These are phyloP conservation scores for Apis laboriosa DNA, from an alignment of 1,140 invertebrate species.

Conservation along the genomic window DNA sequence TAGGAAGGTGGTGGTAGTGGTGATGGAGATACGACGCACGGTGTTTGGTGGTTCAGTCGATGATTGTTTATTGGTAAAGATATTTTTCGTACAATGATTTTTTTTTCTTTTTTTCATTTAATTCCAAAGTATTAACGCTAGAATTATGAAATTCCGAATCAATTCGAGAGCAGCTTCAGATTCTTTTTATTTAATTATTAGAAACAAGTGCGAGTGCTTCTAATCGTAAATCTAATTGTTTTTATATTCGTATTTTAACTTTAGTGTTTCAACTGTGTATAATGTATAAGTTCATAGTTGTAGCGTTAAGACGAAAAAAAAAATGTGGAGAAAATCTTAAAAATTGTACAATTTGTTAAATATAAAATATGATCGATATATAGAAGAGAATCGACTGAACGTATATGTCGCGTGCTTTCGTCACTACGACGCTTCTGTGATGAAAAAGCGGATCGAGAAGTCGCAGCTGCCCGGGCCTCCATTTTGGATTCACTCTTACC, in stretches of 20 bases:
- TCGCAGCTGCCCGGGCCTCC: constrained; percentile 71
- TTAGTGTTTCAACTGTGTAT: too few species aligned
- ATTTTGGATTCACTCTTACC: neutral
- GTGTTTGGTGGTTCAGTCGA: neutral
- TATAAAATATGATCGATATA: neutral
- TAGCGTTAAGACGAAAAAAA: neutral
- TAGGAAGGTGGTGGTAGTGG: neutral
- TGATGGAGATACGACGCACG: neutral
- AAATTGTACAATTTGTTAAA: neutral
- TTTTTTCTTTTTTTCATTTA: too few species aligned
- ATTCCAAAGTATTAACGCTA: too few species aligned
- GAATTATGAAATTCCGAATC: too few species aligned
- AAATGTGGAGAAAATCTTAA: neutral
- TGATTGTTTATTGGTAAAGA: neutral
- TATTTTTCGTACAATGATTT: neutral
- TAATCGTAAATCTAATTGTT: too few species aligned
- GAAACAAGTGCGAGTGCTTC: too few species aligned
- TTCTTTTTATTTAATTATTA: too few species aligned
- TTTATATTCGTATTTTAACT: too few species aligned
- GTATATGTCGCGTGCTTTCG: constrained; percentile 42
- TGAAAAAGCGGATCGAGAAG: constrained; percentile 64
- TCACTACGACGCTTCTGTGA: constrained; percentile 73
- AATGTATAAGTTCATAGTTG: too few species aligned
- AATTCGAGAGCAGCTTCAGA: too few species aligned
- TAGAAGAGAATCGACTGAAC: constrained; percentile 49